These are phyloP conservation scores for Belonocnema kinseyi DNA, from an alignment of 1,140 invertebrate genomes.

Conservation along the genomic window DNA sequence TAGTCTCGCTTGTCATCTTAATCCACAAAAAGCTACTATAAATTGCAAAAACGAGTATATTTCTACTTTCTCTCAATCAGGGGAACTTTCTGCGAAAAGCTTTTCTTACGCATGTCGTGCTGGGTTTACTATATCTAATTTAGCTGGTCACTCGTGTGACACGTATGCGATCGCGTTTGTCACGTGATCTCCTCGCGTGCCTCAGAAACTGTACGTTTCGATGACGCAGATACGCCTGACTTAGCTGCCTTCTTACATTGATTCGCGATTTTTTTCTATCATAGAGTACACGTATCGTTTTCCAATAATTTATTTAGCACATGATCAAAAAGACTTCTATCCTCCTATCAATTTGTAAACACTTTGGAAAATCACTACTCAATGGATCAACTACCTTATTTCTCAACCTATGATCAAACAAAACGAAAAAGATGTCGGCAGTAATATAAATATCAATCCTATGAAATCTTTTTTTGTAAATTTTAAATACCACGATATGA, in stretches of 20 bases:
- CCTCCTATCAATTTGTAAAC: no score
- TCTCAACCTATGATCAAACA: no score
- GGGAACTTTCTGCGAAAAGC: constrained; percentile 12
- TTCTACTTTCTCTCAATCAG: constrained; percentile 1
- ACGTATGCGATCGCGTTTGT: constrained; percentile 56
- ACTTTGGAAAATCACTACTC: no score
- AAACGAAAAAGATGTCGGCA: no score
- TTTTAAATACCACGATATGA: no score
- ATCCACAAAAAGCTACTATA: background rate
- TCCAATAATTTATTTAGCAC: background rate
- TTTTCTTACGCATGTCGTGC: constrained; percentile 25
- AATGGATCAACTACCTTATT: no score
- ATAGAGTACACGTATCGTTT: background rate
- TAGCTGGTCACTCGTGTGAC: constrained; percentile 41
- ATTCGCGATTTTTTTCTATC: background rate
- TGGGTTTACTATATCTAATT: constrained; percentile 21
- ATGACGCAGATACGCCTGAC: constrained; percentile 33
- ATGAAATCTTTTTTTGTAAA: no score
- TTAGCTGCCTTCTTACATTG: constrained; percentile 10
- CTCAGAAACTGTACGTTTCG: constrained; percentile 55
- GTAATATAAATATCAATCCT: no score
- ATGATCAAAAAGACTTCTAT: background rate
- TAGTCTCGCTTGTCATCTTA: no score
- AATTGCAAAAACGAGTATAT: background rate
- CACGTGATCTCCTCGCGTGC: constrained; percentile 56